Conservation (phyloP, 2,888 invertebrate species). For the Escarpia spicata region DNA sequence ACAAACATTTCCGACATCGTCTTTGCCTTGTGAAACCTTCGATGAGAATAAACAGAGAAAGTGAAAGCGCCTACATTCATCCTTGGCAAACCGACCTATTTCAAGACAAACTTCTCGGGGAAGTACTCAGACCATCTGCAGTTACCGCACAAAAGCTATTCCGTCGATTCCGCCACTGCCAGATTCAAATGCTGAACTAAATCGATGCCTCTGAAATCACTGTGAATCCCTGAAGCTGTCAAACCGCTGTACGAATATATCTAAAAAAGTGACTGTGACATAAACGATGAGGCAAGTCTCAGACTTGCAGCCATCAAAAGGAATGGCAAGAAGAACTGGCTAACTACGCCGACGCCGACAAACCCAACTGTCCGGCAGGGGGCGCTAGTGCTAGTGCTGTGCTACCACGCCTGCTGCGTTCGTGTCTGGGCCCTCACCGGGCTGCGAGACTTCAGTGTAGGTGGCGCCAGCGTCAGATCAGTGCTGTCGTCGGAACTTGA, state of each 20-base stretch:
- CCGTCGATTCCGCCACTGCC: background rate
- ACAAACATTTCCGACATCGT: background rate
- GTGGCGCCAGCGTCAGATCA: background rate
- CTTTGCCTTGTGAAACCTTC: constrained; percentile 23
- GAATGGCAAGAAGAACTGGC: background rate
- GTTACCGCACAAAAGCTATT: constrained; percentile 49
- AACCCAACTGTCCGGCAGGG: constrained; percentile 9
- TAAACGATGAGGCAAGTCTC: background rate
- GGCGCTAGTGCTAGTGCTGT: background rate
- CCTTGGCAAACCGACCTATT: background rate
- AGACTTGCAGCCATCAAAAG: background rate
- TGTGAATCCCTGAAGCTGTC: background rate
- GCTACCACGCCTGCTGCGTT: background rate
- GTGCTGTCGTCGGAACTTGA: background rate
- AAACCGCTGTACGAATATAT: background rate
- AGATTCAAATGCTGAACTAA: background rate
- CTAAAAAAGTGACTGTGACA: background rate
- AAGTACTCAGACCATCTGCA: constrained; percentile 53
- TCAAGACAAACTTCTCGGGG: background rate
- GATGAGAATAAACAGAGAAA: constrained; percentile 30
- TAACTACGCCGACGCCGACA: background rate
- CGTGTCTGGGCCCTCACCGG: background rate
- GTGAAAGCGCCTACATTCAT: constrained; percentile 31
- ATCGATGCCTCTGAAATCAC: background rate
- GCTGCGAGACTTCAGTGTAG: background rate